Conservation (phyloP, 2,113 vertebrate genomes). For the Cebidichthys violaceus region DNA sequence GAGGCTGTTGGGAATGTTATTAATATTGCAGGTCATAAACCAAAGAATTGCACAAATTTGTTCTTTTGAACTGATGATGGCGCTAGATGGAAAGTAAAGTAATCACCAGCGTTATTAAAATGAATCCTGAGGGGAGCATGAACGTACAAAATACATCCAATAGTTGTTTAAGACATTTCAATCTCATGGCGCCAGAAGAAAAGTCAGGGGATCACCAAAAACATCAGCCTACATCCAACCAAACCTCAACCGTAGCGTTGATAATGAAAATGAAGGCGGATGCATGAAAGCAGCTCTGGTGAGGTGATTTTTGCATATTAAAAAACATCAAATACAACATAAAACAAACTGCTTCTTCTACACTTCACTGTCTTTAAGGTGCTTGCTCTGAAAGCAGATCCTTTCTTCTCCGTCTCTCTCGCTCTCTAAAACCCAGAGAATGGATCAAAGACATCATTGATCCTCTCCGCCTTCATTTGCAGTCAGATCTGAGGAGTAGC, state of each 20-base stretch:
- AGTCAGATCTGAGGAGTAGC: constrained; percentile 60
- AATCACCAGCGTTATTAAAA: too few relatives aligned
- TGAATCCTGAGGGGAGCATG: too few relatives aligned
- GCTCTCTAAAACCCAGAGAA: constrained; percentile 52
- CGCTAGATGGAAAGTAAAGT: background rate
- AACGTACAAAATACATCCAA: too few relatives aligned
- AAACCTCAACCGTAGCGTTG: too few relatives aligned
- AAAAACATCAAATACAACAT: constrained; percentile 3
- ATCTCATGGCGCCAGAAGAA: background rate
- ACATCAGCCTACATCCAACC: too few relatives aligned
- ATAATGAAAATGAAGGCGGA: background rate
- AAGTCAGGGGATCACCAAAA: background rate
- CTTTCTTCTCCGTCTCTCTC: constrained; percentile 20
- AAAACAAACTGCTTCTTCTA: constrained; percentile 29
- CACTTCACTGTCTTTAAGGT: constrained; percentile 23
- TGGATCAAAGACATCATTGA: constrained; percentile 74
- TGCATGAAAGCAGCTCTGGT: background rate
- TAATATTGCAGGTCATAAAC: background rate
- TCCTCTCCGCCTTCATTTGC: constrained; percentile 67
- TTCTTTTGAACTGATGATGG: background rate
- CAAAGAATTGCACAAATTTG: background rate
- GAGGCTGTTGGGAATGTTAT: background rate
- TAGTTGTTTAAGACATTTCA: too few relatives aligned
- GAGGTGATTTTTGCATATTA: constrained; percentile 1
- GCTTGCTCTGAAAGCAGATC: constrained; percentile 43